A percentile compares a stretch with the other conserved stretches of the same genome.
Conservation (phyloP, 1,140 invertebrate genomes). For the Solen grandis region DNA sequence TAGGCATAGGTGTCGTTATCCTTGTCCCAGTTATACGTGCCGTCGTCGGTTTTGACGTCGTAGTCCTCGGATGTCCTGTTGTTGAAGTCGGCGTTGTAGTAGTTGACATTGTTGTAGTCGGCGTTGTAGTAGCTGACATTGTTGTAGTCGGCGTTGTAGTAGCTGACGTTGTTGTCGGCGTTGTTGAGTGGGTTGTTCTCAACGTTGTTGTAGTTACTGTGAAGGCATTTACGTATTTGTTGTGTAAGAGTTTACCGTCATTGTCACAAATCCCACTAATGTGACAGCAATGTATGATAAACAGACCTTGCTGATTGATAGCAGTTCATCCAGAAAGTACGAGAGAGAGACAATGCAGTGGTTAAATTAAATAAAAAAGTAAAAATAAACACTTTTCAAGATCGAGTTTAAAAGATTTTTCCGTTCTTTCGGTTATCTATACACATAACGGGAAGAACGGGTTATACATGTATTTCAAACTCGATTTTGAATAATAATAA, state of each 20-base stretch:
- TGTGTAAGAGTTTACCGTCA: not conserved
- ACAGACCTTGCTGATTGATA: no score
- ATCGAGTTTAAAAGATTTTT: no score
- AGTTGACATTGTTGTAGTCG: constrained; percentile 1
- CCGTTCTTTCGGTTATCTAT: no score
- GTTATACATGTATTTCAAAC: no score
- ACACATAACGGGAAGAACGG: no score
- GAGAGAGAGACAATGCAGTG: no score
- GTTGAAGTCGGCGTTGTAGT: constrained; percentile 9
- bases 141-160: constrained; percentile 2
- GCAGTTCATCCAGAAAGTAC: no score
- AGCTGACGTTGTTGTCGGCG: not conserved
- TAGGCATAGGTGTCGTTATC: not conserved
- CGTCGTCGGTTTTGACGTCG: constrained; percentile 3
- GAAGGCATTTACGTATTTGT: not conserved
- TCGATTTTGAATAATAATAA: no score
- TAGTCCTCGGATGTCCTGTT: not conserved
- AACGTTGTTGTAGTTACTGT: not conserved
- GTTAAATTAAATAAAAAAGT: no score
- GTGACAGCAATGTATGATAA: no score
- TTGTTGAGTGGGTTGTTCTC: not conserved
- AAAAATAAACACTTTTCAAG: no score
- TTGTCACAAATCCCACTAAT: no score
- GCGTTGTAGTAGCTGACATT: not conserved
- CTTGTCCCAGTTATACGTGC: not conserved